Evolutionary conservation across 2,888 invertebrate genomes (phyloP), one percentile per base, ranked within the genome.

Genomic region (Clivina fossor): DNA sequence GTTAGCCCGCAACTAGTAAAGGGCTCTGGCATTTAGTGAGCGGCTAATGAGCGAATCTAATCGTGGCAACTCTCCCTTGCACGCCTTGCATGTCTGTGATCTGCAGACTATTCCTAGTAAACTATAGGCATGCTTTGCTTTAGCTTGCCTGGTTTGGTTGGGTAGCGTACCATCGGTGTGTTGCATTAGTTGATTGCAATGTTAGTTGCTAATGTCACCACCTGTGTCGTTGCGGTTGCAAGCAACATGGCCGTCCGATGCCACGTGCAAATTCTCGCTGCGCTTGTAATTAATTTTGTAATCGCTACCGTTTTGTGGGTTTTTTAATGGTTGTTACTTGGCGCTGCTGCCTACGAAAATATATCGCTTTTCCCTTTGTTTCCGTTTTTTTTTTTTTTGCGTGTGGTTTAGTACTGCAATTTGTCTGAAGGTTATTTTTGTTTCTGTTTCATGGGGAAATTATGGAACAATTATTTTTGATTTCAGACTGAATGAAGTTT

Each of bases 21-120:
- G 19, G 11, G 37, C n/a, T n/a, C 8, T 16, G 4, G 13, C 37
- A 9, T 9, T 13, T 37, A 40, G 37, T 40, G 19, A 19, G 8
- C 19, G 40, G 20, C 40, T 40, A 40, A 40, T 40, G 40, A 40
- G 40, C 40, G 40, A 18, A 18, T 16, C 40, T 40, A 40, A 40
- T 40, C 40, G 40, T 8, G 19, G 40, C 40, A 8, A 7, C 15
- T 18, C 20, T 9, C 40, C 9, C 40, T 40, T 4, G 40, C 11
- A 30, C 30, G 30, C n/a, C n/a, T n/a, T n/a, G n/a, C n/a, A n/a
- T n/a, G n/a, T n/a, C n/a, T n/a, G n/a, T n/a, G n/a, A n/a, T n/a
- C n/a, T n/a, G n/a, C n/a, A n/a, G n/a, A n/a, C n/a, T n/a, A n/a
- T n/a, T n/a, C n/a, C n/a, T n/a, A n/a, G n/a, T n/a, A n/a, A n/a